Conservation (phyloP, 2,888 invertebrate species). For the Cordilura impudica region DNA sequence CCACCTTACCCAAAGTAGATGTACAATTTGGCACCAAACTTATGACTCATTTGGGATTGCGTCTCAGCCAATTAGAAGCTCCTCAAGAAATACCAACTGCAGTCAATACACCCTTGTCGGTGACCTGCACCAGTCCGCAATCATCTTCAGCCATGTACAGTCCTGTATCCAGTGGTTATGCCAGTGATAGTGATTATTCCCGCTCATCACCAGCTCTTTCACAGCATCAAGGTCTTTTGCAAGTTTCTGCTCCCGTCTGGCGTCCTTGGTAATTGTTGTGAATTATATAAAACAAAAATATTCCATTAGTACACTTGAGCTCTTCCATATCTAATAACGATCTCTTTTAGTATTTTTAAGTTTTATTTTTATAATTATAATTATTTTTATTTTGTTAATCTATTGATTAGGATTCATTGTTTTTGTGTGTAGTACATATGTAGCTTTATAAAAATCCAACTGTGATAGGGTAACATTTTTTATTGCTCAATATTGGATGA, state of each 20-base stretch:
- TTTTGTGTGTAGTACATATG: slow-evolving; percentile 37
- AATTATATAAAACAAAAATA: neutral
- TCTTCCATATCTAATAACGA: slow-evolving; percentile 57
- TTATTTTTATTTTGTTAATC: slow-evolving; percentile 54
- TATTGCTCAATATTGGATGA: slow-evolving; percentile 19
- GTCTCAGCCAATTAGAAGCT: slow-evolving; percentile 81
- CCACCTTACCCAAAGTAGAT: slow-evolving; percentile 90
- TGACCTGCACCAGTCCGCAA: slow-evolving; percentile 65
- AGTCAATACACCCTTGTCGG: slow-evolving; percentile 67
- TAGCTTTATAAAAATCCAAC: slow-evolving; percentile 60
- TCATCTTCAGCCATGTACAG: slow-evolving; percentile 65
- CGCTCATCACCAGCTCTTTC: slow-evolving; percentile 53
- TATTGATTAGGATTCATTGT: slow-evolving; percentile 47
- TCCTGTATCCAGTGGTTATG: slow-evolving; percentile 76
- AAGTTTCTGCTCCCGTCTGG: slow-evolving; percentile 70
- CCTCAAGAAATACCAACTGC: slow-evolving; percentile 64
- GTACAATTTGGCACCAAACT: slow-evolving; percentile 90
- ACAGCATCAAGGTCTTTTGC: slow-evolving; percentile 66
- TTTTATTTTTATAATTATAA: slow-evolving; percentile 56
- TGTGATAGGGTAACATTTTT: slow-evolving; percentile 57
- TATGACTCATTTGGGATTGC: slow-evolving; percentile 93
- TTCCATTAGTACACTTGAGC: slow-evolving; percentile 47
- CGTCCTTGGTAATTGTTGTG: slow-evolving; percentile 72
- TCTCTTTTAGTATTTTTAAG: slow-evolving; percentile 56
- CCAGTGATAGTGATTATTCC: slow-evolving; percentile 73